Evolutionary conservation across 2,888 invertebrate species (phyloP).

Genomic region (Leptarthrus brevirostris): DNA sequence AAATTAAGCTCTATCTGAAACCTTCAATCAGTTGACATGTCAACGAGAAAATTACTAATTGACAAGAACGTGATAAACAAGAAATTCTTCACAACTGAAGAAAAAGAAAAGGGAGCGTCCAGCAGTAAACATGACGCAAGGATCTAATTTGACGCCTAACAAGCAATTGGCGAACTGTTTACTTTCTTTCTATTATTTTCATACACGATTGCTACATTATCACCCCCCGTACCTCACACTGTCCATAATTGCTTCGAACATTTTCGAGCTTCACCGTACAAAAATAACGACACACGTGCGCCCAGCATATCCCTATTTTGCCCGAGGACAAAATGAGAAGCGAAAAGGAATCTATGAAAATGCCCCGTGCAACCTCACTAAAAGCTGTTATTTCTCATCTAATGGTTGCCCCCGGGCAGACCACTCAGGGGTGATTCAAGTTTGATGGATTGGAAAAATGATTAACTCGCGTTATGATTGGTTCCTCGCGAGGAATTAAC

Average conservation of each 20-base stretch:
- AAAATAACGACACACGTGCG: constrained; percentile 40
- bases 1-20: too few species aligned
- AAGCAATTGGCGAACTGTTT: constrained; percentile 34
- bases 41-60: constrained; percentile 31
- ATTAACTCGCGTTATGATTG: constrained; percentile 41
- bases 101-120: not conserved
- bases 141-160: constrained; percentile 23
- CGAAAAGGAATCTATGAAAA: not conserved
- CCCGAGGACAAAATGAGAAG: not conserved
- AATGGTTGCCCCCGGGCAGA: constrained; percentile 30
- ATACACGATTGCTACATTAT: not conserved
- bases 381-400: constrained; percentile 40
- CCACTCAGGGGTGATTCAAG: constrained; percentile 27
- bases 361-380: constrained; percentile 10
- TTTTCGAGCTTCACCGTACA: not conserved
- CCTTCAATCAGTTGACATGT: not conserved
- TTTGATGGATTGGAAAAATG: constrained; percentile 46
- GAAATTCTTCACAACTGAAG: not conserved
- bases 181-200: constrained; percentile 1
- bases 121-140: not conserved
- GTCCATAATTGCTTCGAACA: constrained; percentile 1
- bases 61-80: constrained; percentile 15
- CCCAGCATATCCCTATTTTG: not conserved
- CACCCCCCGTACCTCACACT: not conserved
- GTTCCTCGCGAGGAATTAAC: constrained; percentile 42